Conservation (phyloP, 2,888 invertebrate genomes). For the Ormyrus thymus region DNA sequence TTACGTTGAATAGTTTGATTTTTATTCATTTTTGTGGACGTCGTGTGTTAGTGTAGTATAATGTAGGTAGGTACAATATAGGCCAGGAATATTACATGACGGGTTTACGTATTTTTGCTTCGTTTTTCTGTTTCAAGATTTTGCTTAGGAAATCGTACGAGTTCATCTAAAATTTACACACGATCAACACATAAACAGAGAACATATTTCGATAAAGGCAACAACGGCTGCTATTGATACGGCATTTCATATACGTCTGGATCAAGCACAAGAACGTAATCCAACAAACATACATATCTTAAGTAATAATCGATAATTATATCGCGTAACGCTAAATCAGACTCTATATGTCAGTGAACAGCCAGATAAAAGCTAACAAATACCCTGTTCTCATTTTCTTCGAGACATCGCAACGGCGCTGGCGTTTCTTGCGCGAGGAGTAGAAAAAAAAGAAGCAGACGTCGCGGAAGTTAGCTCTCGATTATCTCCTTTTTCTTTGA, state of each 20-base stretch:
- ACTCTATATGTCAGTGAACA: neutral
- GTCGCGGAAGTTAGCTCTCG: slow-evolving; percentile 26
- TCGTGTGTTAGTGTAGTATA: slow-evolving; percentile 1
- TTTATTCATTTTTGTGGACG: neutral
- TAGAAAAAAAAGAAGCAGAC: slow-evolving; percentile 10
- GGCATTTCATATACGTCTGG: neutral
- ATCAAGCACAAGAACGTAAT: neutral
- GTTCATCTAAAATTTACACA: neutral
- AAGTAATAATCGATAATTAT: slow-evolving; percentile 17
- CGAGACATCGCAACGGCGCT: neutral
- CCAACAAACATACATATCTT: slow-evolving; percentile 3
- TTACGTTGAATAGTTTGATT: neutral
- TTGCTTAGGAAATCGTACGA: neutral
- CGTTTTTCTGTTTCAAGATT: neutral
- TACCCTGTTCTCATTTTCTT: neutral
- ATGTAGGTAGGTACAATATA: neutral
- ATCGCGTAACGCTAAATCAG: slow-evolving; percentile 7
- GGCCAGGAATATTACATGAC: slow-evolving; percentile 4
- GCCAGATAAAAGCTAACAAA: slow-evolving; percentile 8
- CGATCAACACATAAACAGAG: slow-evolving; percentile 11
- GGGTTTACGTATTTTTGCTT: slow-evolving; percentile 2
- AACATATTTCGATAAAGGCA: slow-evolving; percentile 36
- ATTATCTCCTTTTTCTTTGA: neutral
- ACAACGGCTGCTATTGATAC: slow-evolving; percentile 25
- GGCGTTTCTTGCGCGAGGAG: neutral